These are phyloP conservation scores for Pongo pygmaeus DNA, from an alignment of 2,113 vertebrate species.

Conservation along the genomic window DNA sequence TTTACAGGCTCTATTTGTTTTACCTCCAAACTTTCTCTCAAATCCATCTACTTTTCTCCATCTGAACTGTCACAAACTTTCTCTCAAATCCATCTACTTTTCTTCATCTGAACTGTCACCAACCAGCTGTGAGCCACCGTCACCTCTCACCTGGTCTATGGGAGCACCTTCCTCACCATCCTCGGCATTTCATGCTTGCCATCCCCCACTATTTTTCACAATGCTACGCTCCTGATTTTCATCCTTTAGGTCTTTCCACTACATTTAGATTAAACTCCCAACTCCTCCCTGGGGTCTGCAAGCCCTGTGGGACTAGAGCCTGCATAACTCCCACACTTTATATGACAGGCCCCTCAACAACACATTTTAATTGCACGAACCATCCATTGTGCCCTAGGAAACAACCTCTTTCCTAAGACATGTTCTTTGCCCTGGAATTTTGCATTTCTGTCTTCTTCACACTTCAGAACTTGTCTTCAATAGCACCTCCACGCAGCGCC, in stretches of 20 bases:
- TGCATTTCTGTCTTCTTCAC: too few species aligned
- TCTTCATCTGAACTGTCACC: neutral
- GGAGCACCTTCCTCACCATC: neutral
- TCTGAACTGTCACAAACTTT: neutral
- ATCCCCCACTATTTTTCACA: neutral
- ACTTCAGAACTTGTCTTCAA: neutral
- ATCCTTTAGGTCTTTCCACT: fast-evolving
- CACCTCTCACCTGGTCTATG: neutral
- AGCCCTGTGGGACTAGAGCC: too few species aligned
- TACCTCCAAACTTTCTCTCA: neutral
- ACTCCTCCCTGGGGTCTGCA: fast-evolving
- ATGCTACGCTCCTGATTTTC: fast-evolving
- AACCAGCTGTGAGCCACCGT: fast-evolving
- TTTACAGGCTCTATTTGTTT: neutral
- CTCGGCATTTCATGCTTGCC: too few species aligned
- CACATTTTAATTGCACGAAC: neutral
- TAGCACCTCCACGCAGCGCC: fast-evolving
- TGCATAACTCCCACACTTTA: fast-evolving
- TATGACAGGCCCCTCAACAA: fast-evolving
- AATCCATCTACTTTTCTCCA: too few species aligned
- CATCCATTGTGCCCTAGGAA: neutral
- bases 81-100: neutral
- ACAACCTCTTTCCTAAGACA: too few species aligned
- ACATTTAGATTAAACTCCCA: neutral
- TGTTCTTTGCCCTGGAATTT: neutral